Base-by-base conservation (phyloP, 2,113 vertebrate genomes). In the Anguilla rostrata region DNA sequence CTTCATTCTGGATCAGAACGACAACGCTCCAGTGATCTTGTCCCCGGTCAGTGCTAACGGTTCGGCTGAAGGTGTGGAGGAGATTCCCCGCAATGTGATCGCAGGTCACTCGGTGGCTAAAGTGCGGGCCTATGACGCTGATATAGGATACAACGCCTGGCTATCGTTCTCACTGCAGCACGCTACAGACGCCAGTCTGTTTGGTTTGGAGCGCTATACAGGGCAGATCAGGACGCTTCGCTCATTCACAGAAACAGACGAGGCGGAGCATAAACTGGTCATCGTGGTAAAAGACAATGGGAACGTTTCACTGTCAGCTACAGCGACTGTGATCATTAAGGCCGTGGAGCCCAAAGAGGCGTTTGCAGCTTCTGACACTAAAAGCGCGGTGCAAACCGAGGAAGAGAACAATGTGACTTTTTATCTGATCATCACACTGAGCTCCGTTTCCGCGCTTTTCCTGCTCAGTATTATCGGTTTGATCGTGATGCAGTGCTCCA, bases 121-220 rank as follows among this genome's bases (percentile, higher is more conserved):
- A 90, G 85, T 93, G 29, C 85, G 86, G 83, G 92, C 91, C 46
- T 87, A 88, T 78, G 91, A 93, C 56, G 87, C 89, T 56, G 91
- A 91, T 88, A 87, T 90, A 39, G 92, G 91, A 82, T 92, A 92
- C 78, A 91, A 92, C 82, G 92, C 90, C 78, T 90, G 90, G 90
- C 79, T 92, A 39, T 87, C 90, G 20, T 92, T 90, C 87, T 89
- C 87, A 63, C 83, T 92, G 78, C 87, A 83, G 46, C 85, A 89
- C 81, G 85, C 88, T 43, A 87, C 88, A 78, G 91, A 91, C 39
- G 86, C 88, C 86, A 86, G 81, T 78, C 84, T 89, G 14, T 89
- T 92, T 88, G 53, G 78, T 79, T 84, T 92, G 85, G 91, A 90
- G n/a, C 87, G 87, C 57, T 89, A 90, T 79, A 91, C 91, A 22